Evolutionary conservation across 2,113 vertebrate genomes (phyloP), one percentile per base, ranked within the genome.

Genomic region (Trinectes maculatus): DNA sequence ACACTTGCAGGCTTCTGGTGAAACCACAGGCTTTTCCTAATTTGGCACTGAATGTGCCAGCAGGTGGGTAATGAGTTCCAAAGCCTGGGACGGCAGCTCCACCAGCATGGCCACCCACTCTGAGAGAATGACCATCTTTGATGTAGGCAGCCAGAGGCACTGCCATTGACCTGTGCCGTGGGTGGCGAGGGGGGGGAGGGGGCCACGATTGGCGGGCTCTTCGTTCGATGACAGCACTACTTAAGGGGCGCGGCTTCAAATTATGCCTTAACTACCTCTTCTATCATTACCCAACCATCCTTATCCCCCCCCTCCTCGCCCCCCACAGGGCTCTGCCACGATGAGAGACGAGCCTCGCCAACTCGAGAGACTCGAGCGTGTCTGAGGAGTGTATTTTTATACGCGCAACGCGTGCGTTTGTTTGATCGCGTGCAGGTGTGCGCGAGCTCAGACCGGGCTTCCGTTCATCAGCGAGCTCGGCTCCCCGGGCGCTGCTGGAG

Each of bases 21-120:
- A 85, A 85, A 88, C 85, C 81, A 79, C 77, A 83, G 72, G 80
- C 76, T 64, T n/a, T n/a, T 68, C 65, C 79, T 83, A 85, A 90
- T 87, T 87, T 85, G 86, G 80, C 83, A 87, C 76, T 77, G 83
- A 83, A 80, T 78, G 67, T 59, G 54, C 56, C 87, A 74, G 87
- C 83, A 82, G 83, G 83, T 79, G 83, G 85, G 57, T 84, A 87
- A 88, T 85, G 75, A 85, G 67, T 77, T 78, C 77, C 72, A 77
- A 66, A 75, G 77, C 68, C 69, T 2, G 1, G 42, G 44, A 78
- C 73, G 68, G 71, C 76, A 72, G 79, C 72, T 80, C 60, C 69
- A 76, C 46, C 80, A 77, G 77, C 80, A 82, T 53, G 82, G 49
- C 49, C 82, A 67, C 84, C 84, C 82, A 79, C 83, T 82, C 69